Evolutionary conservation across 2,113 vertebrate genomes (phyloP), one percentile per base, ranked within the genome.

Genomic region (Percopsis transmontana): DNA sequence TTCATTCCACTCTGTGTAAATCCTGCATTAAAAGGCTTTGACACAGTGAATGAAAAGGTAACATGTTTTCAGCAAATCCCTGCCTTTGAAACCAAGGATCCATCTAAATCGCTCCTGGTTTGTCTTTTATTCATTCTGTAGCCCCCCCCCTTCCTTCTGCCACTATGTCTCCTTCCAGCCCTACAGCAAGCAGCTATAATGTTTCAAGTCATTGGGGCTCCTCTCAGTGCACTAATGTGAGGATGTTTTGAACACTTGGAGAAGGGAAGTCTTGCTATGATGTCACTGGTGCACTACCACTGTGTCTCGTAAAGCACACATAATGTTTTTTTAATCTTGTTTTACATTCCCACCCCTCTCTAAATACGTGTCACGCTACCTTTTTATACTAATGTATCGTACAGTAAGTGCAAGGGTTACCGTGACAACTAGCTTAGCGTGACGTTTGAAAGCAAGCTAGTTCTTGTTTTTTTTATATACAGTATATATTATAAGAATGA

Each of bases 1-100:
- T 64, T 64, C 74, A 76, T 80, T 69, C 69, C 27, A 33, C 27
- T 33, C 8, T 33, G 8, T 33, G 8, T 33, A 33, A 33, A 33
- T 61, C 64, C 50, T 57, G 16, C 2, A 63, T n/a, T 61, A 72
- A 71, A 72, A 54, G 42, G 20, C 20, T 62, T 50, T 67, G 33
- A 75, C n/a, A 50, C 57, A 68, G 13, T 68, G 67, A 76, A 70
- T 56, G 11, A 60, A 72, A 67, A 13, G 27, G 2, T 1, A 74
- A 65, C 66, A 66, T 44, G 73, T 72, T 64, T 70, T 24, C 23
- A 44, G 15, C 42, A 18, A 50, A 33, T 33, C 40, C 58, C 60
- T 42, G 38, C 2, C 59, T 79, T 73, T 80, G 66, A 78, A 76
- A 76, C 70, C 23, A 70, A 72, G 48, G 40, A 68, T 44, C 33